Base-by-base conservation (phyloP, 2,797 vertebrate genomes). In the Galago senegalensis region DNA sequence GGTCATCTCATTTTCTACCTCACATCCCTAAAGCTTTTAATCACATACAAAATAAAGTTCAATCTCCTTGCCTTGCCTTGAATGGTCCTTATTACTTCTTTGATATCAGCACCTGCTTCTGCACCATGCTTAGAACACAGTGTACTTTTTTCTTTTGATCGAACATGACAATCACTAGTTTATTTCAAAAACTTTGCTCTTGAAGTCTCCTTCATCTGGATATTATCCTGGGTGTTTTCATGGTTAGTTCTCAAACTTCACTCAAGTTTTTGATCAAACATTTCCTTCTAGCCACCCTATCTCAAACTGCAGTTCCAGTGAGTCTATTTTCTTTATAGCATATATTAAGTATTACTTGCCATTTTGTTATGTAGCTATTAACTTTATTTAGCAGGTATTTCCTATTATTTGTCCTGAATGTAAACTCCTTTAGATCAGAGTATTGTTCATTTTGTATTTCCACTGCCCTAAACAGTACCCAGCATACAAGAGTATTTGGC, bases 251-350 rank as follows among this genome's bases (percentile, higher is more conserved):
- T 84, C 34, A 93, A 91, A 58, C 16, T 60, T 89, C 17, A 69
- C 61, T 81, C 27, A 86, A 77, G 7, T 82, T 86, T 79, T 37
- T 60, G 18, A 67, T 94, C 46, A 92, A 94, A 67, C 75, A 10
- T 81, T 31, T 60, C 3, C 46, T 86, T 75, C 29, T 89, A 53
- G 18, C 13, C 1, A 40, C 2, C 1, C 3, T 87, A 40, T 89
- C 56, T 40, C 8, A 93, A 85, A 75, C 25, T 69, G 63, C 46
- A 91, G 31, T 79, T 75, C 60, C 6, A 60, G 4, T 34, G 25
- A 27, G 20, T 61, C n/a, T 58, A n/a, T n/a, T 91, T 93, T 60
- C 46, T 69, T 84, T 5, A 31, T 31, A 34, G 9, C 34, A 67
- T n/a, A 27, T 72, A 31, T 40, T 20, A 53, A 53, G 14, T 16